These are phyloP conservation scores for Pseudococcus viburni DNA, from an alignment of 2,888 invertebrate genomes.

Conservation along the genomic window DNA sequence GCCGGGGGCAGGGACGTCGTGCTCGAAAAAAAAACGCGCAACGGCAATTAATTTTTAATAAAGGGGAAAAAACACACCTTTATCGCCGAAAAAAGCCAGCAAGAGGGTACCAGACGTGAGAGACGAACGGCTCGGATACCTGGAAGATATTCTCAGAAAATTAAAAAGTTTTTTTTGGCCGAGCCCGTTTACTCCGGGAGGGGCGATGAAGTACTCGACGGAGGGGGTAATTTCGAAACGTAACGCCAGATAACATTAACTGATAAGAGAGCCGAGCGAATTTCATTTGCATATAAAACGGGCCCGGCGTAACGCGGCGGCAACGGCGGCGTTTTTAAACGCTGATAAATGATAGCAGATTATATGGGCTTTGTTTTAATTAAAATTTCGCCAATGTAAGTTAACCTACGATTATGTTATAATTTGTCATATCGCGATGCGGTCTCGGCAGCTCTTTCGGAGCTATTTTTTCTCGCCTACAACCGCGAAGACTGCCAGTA, in stretches of 20 bases:
- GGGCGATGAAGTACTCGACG: not conserved
- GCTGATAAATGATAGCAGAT: slow-evolving; percentile 63
- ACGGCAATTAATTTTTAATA: slow-evolving; percentile 37
- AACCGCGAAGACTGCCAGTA: not conserved
- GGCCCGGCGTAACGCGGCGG: not conserved
- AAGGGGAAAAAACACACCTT: slow-evolving; percentile 10
- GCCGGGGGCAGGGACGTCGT: not conserved
- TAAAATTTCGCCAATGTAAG: slow-evolving; percentile 59
- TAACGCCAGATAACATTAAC: slow-evolving; percentile 49
- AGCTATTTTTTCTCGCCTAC: not conserved
- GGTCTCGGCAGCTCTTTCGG: not conserved
- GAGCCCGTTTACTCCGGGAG: not conserved
- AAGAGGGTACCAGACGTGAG: not conserved
- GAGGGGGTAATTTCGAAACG: slow-evolving; percentile 40
- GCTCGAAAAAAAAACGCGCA: not conserved
- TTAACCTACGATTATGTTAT: slow-evolving; percentile 48
- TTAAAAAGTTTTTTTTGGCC: slow-evolving; percentile 43
- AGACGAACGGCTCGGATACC: not conserved
- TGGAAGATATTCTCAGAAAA: slow-evolving; percentile 43
- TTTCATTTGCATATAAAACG: slow-evolving; percentile 58
- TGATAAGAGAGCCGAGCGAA: slow-evolving; percentile 47
- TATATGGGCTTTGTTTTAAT: slow-evolving; percentile 62
- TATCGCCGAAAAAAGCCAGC: slow-evolving; percentile 1
- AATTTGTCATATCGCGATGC: slow-evolving; percentile 48
- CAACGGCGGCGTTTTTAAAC: slow-evolving; percentile 39